Percentiles rank a stretch among this genome's conserved stretches.
These are phyloP conservation scores for Erpobdella octoculata DNA, from an alignment of 2,888 invertebrate genomes.

Conservation along the genomic window DNA sequence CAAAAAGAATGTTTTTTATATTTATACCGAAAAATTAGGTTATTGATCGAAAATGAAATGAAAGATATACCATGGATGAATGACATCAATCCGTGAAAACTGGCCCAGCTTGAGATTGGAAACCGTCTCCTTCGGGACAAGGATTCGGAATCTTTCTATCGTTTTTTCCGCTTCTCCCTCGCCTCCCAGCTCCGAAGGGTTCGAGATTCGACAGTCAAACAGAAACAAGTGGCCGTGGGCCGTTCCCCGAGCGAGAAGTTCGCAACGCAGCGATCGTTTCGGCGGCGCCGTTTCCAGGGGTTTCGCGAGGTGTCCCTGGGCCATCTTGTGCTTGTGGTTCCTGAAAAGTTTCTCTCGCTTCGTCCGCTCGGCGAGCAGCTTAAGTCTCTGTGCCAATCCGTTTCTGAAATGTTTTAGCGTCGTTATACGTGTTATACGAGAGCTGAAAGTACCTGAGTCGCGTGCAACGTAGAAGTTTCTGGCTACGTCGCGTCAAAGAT, in stretches of 20 bases:
- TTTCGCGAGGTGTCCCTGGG: background rate
- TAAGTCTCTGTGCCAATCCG: conserved; percentile 17
- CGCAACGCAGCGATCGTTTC: background rate
- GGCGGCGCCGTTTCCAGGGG: background rate
- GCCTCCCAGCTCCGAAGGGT: background rate
- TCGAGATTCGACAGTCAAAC: background rate
- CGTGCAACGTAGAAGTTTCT: too few species aligned
- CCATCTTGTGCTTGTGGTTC: conserved; percentile 12
- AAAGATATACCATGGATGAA: background rate
- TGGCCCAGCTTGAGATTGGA: background rate
- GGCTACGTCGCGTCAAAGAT: too few species aligned
- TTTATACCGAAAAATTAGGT: too few species aligned
- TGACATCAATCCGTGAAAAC: background rate
- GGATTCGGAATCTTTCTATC: too few species aligned
- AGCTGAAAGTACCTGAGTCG: too few species aligned
- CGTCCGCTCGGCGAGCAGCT: conserved; percentile 1
- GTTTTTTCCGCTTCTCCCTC: too few species aligned
- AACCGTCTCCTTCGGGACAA: background rate
- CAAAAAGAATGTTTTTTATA: background rate
- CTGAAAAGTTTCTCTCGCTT: conserved; percentile 23
- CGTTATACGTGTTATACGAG: too few species aligned
- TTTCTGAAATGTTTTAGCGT: conserved; percentile 16
- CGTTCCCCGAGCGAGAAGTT: background rate
- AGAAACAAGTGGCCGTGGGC: background rate
- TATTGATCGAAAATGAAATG: too few species aligned